Conservation (phyloP, 1,140 invertebrate genomes). For the Phocides pigmalion region DNA sequence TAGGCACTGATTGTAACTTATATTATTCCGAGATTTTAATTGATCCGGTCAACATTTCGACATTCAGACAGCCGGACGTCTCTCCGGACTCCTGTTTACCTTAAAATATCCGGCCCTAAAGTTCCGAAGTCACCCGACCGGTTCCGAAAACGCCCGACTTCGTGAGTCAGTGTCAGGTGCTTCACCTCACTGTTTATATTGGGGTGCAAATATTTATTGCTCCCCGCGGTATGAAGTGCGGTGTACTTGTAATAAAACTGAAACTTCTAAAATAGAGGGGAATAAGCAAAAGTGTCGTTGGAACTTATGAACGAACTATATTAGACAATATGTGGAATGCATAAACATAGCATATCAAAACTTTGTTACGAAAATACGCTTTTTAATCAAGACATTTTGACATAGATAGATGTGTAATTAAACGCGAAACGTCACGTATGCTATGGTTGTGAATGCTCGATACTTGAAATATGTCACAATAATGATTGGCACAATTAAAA, state of each 20-base stretch:
- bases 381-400: too few species aligned
- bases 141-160: slow-evolving; percentile 24
- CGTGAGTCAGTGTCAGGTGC: slow-evolving; percentile 45
- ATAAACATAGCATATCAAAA: too few species aligned
- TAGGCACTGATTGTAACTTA: too few species aligned
- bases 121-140: slow-evolving; percentile 4
- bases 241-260: background rate
- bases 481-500: too few species aligned
- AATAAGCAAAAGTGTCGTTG: background rate
- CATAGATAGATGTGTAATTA: too few species aligned
- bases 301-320: too few species aligned
- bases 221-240: background rate
- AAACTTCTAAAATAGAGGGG: background rate
- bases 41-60: background rate
- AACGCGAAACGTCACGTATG: too few species aligned
- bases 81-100: background rate
- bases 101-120: background rate
- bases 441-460: too few species aligned
- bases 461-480: too few species aligned
- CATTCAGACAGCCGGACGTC: background rate
- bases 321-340: too few species aligned
- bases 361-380: too few species aligned
- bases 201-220: slow-evolving; percentile 37
- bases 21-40: background rate
- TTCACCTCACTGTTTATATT: slow-evolving; percentile 40